phyloP scores from a whole-genome alignment of 2,113 vertebrate genomes.

The Amia ocellicauda region DNA sequence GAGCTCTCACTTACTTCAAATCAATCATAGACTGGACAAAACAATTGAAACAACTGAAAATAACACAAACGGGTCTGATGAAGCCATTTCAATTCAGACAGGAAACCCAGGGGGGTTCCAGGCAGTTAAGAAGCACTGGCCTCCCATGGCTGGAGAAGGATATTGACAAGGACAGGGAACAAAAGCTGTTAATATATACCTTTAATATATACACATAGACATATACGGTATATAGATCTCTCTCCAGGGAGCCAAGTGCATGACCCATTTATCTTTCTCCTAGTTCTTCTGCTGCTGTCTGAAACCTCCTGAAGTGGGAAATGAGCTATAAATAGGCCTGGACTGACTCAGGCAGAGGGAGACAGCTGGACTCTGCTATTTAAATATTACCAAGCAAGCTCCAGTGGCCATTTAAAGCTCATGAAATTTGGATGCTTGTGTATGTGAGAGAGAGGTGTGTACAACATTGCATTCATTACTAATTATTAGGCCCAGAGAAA shows the following conservation, averaged over 20 bases:
- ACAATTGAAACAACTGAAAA: no score
- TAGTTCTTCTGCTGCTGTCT: background rate
- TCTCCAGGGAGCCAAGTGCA: background rate
- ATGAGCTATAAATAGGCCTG: slow-evolving; percentile 1
- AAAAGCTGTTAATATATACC: background rate
- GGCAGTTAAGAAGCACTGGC: slow-evolving; percentile 2
- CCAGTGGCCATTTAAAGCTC: background rate
- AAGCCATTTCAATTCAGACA: no score
- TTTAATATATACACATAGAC: no score
- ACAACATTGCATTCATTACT: no score
- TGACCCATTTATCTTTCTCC: slow-evolving; percentile 6
- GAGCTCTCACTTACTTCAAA: no score
- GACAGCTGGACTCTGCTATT: background rate
- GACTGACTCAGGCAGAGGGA: background rate
- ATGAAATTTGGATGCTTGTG: background rate
- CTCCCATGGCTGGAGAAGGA: no score
- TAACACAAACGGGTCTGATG: no score
- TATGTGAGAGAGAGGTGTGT: no score
- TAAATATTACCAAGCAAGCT: background rate
- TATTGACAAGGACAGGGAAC: no score
- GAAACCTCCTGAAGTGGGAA: background rate
- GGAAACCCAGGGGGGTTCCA: background rate
- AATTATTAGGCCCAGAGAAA: no score
- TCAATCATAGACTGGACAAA: no score
- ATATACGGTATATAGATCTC: no score